Conservation (phyloP, 2,797 vertebrate species). For the Florisuga fusca region DNA sequence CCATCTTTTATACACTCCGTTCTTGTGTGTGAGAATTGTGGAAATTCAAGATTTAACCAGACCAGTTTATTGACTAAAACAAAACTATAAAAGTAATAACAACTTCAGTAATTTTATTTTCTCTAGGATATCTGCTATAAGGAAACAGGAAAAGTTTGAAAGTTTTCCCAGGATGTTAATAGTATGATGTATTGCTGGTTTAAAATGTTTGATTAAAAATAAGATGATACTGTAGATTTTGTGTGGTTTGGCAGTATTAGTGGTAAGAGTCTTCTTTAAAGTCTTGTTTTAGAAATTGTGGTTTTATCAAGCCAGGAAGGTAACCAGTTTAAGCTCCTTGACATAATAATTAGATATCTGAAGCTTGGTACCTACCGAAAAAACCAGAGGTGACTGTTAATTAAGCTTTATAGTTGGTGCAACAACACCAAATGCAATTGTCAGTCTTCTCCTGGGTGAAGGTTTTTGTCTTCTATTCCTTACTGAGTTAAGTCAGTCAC, state of each 20-base stretch:
- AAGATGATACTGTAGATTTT: not conserved
- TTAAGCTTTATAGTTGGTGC: not conserved
- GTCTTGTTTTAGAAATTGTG: not conserved
- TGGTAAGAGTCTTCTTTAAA: not conserved
- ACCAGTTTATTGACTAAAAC: not conserved
- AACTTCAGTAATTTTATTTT: not conserved
- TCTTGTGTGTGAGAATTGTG: not conserved
- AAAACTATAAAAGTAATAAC: not conserved
- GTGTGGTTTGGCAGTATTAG: not conserved
- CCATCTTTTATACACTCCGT: not conserved
- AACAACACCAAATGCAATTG: not conserved
- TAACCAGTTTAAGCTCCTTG: not conserved
- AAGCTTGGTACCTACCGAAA: not conserved
- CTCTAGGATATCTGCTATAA: not conserved
- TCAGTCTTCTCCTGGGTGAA: not conserved
- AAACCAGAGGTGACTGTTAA: not conserved
- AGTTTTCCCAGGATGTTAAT: not conserved
- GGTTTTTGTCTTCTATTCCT: not conserved
- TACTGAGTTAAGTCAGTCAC: not conserved
- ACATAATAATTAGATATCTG: not conserved
- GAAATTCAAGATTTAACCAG: not conserved
- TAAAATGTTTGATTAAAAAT: not conserved
- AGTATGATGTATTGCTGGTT: not conserved
- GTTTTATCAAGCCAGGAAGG: not conserved
- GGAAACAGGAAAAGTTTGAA: not conserved